These are phyloP conservation scores for Cataglyphis livida DNA, from an alignment of 2,888 invertebrate genomes.

Conservation along the genomic window DNA sequence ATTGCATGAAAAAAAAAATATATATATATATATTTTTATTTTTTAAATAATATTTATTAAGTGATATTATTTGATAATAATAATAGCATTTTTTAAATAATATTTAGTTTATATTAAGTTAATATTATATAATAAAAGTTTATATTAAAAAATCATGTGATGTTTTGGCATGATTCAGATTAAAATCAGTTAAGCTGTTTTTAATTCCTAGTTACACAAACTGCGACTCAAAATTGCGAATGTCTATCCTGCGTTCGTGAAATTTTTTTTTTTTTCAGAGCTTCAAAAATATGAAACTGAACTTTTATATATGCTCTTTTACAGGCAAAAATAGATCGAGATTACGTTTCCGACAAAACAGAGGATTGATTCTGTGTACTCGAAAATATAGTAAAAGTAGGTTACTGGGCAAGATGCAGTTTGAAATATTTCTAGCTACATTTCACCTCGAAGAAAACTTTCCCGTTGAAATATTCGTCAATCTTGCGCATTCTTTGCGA, in stretches of 20 bases:
- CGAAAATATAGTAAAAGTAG: slow-evolving; percentile 41
- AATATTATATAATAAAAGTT: too few species aligned
- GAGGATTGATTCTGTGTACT: neutral
- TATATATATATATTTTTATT: too few species aligned
- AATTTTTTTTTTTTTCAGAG: neutral
- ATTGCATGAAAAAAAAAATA: neutral
- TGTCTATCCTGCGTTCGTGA: neutral
- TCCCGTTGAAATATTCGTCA: slow-evolving; percentile 14
- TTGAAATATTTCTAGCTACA: slow-evolving; percentile 1
- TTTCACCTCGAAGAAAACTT: neutral
- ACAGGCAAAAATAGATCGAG: neutral
- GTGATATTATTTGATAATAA: too few species aligned
- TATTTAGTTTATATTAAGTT: too few species aligned
- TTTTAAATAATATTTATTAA: too few species aligned
- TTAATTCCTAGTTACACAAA: neutral
- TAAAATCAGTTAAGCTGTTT: neutral
- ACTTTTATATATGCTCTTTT: neutral
- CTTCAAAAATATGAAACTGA: neutral
- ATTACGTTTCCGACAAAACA: neutral
- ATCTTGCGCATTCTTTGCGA: neutral
- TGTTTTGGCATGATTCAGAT: neutral
- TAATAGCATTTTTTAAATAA: neutral
- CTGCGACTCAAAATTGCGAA: neutral
- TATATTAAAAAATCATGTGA: neutral
- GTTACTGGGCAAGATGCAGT: slow-evolving; percentile 44